Percentiles rank a stretch among this genome's conserved stretches.
These are phyloP conservation scores for Lepas anatifera DNA, from an alignment of 2,888 invertebrate genomes.

Conservation along the genomic window DNA sequence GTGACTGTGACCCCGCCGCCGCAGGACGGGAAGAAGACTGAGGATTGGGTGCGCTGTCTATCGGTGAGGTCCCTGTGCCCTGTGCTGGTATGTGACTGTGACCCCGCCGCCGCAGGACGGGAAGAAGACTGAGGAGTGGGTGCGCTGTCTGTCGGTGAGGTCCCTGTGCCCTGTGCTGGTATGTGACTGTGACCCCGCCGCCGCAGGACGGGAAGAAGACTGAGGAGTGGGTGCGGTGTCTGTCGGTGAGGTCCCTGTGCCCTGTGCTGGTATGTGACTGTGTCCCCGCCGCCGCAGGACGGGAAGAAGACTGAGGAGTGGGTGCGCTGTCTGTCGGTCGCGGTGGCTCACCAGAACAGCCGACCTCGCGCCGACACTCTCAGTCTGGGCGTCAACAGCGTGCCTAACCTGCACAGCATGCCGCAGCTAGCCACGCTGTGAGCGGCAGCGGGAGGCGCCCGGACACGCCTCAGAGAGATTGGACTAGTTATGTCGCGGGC, in stretches of 20 bases:
- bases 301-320: constrained; percentile 91
- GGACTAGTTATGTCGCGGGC: too few species aligned
- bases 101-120: too few species aligned
- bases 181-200: too few species aligned
- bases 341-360: constrained; percentile 74
- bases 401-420: constrained; percentile 6
- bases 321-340: constrained; percentile 88
- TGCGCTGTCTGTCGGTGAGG: too few species aligned
- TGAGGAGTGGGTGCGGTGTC: too few species aligned
- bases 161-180: too few species aligned
- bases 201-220: neutral
- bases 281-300: constrained; percentile 37
- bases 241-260: neutral
- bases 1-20: neutral
- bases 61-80: too few species aligned
- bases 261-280: too few species aligned
- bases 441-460: neutral
- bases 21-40: constrained; percentile 75
- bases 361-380: constrained; percentile 19
- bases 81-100: too few species aligned
- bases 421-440: neutral
- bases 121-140: too few species aligned
- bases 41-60: constrained; percentile 91
- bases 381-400: constrained; percentile 7
- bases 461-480: too few species aligned